phyloP scores from a whole-genome alignment of 2,797 vertebrate species.

The Cuniculus paca region DNA sequence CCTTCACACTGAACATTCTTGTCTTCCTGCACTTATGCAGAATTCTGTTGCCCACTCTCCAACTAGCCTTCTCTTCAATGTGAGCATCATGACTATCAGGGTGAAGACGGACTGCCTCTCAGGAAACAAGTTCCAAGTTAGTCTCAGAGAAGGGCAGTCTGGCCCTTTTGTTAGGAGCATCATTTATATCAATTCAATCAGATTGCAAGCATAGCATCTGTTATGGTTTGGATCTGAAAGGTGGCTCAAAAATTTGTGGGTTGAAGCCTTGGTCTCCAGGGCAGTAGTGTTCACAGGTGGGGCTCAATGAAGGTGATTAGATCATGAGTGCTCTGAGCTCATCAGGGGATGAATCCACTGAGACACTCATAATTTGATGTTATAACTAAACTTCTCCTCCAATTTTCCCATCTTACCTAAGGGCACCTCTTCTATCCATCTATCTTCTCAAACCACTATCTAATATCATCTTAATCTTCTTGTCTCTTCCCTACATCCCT shows the following conservation, averaged over 20 bases:
- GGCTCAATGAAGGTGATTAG: background rate
- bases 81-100: background rate
- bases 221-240: background rate
- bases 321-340: background rate
- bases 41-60: background rate
- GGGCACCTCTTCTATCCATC: background rate
- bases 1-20: background rate
- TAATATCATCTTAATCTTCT: background rate
- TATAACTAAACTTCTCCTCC: background rate
- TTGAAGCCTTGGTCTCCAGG: background rate
- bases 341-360: background rate
- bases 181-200: slow-evolving; percentile 10
- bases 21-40: background rate
- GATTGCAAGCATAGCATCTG: background rate
- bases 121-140: background rate
- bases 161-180: background rate
- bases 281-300: background rate
- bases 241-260: background rate
- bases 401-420: slow-evolving; percentile 24
- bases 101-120: background rate
- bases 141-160: background rate
- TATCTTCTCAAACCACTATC: background rate
- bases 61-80: background rate
- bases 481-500: background rate
- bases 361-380: background rate